phyloP scores from a whole-genome alignment of 2,888 invertebrate species.

The Heliconius ethilla region DNA sequence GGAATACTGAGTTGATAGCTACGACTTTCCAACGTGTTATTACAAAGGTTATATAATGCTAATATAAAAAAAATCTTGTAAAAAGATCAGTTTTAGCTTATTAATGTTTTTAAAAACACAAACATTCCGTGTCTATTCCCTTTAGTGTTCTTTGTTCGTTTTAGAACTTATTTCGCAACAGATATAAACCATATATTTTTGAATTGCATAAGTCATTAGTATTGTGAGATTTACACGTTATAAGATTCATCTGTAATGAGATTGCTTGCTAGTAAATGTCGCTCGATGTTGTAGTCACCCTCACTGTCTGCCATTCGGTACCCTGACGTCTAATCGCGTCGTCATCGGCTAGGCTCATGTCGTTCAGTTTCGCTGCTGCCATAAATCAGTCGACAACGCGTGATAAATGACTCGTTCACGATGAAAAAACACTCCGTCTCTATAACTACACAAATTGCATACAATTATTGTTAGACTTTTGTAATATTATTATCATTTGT shows the following conservation, averaged over 20 bases:
- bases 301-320: conserved; percentile 43
- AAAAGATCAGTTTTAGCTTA: conserved; percentile 13
- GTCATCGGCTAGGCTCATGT: conserved; percentile 73
- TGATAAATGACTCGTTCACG: conserved; percentile 70
- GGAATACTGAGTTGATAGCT: conserved; percentile 65
- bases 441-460: conserved; percentile 30
- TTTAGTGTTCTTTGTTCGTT: not conserved
- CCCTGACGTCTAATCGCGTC: conserved; percentile 64
- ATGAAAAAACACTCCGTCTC: conserved; percentile 59
- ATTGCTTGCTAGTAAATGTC: conserved; percentile 9
- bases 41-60: conserved; percentile 43
- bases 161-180: not conserved
- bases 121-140: not conserved
- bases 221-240: not conserved
- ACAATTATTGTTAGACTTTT: conserved; percentile 1
- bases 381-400: conserved; percentile 76
- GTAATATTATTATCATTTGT: not conserved
- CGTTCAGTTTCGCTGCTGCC: conserved; percentile 67
- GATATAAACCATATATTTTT: not conserved
- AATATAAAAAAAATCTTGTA: conserved; percentile 38
- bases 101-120: not conserved
- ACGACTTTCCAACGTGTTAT: conserved; percentile 57
- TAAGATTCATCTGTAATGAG: not conserved
- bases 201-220: not conserved
- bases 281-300: conserved; percentile 40